A percentile compares a stretch with the other conserved stretches of the same genome.
phyloP scores from a whole-genome alignment of 2,888 invertebrate genomes.

The Cyrtodaria siliqua region DNA sequence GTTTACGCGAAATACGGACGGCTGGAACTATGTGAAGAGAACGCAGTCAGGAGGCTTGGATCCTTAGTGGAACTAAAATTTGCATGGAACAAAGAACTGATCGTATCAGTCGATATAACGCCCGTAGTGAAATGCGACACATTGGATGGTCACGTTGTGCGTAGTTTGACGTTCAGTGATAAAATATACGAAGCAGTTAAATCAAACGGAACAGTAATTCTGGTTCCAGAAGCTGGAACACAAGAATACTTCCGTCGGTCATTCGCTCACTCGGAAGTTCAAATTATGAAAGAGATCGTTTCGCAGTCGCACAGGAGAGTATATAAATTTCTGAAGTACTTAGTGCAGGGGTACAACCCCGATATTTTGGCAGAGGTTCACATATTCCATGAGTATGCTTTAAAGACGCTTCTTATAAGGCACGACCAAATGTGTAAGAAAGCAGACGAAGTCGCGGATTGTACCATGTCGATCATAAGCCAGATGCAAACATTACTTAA shows the following conservation, averaged over 20 bases:
- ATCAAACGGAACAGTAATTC: slow-evolving; percentile 10
- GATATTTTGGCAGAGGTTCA: slow-evolving; percentile 25
- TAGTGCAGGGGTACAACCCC: slow-evolving; percentile 43
- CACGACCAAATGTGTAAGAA: slow-evolving; percentile 28
- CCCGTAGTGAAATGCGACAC: slow-evolving; percentile 36
- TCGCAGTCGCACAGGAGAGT: slow-evolving; percentile 22
- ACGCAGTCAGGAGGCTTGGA: slow-evolving; percentile 21
- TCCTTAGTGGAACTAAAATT: slow-evolving; percentile 38
- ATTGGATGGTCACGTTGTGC: background rate
- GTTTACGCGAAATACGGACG: slow-evolving; percentile 33
- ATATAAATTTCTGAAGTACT: slow-evolving; percentile 37
- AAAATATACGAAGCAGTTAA: slow-evolving; percentile 22
- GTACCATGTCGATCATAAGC: slow-evolving; percentile 44
- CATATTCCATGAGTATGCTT: slow-evolving; percentile 30
- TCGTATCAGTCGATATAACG: slow-evolving; percentile 32
- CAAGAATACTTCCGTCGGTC: slow-evolving; percentile 34
- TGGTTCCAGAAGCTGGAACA: slow-evolving; percentile 30
- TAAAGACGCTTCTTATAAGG: slow-evolving; percentile 35
- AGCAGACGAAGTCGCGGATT: slow-evolving; percentile 38
- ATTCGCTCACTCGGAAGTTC: slow-evolving; percentile 37
- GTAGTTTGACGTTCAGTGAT: slow-evolving; percentile 9
- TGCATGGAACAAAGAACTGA: slow-evolving; percentile 33
- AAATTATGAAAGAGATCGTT: slow-evolving; percentile 23
- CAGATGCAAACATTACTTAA: slow-evolving; percentile 40
- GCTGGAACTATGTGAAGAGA: slow-evolving; percentile 19